Evolutionary conservation across 2,888 invertebrate genomes (phyloP), one percentile per base, ranked within the genome.

Genomic region (Gnatocerus cornutus): DNA sequence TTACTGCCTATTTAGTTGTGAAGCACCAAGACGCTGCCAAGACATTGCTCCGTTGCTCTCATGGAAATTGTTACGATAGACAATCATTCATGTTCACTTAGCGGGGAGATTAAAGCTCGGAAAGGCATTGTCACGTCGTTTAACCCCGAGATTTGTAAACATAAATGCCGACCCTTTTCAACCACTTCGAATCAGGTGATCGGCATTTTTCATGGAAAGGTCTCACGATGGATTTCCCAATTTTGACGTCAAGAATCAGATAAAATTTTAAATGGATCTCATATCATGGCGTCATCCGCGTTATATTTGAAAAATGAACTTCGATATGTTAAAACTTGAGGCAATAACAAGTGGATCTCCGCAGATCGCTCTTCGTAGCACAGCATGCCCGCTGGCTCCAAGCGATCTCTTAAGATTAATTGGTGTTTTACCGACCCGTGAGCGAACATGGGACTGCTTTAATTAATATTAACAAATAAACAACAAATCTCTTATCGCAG

Each of bases 1-100:
- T 80, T 81, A 80, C 80, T 76, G 78, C 77, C 80, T 80, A 78
- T 79, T 80, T 80, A 79, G 76, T 76, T 75, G 74, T 74, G 78
- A 76, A 74, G 77, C 76, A 74, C 75, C 75, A 75, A 76, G 76
- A 75, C 74, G 76, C 71, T 74, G 72, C 75, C 71, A 70, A 73
- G 70, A 72, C 71, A 71, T 69, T 61, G 67, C 65, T 56, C 65
- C 65, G 69, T 71, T 66, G 73, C 72, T 66, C 69, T 73, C 70
- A 68, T 72, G 73, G 65, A 75, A 76, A 73, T 73, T 69, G 69
- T 73, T 69, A 70, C 71, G 71, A 67, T 72, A 72, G 71, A 67
- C 71, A 68, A 75, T 75, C 74, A 71, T 76, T 77, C 76, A 72
- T 74, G 72, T 70, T 71, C 73, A 73, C 68, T 73, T 73, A 70